Evolutionary conservation across 2,113 vertebrate species (phyloP).

Genomic region (Bubo scandiacus): DNA sequence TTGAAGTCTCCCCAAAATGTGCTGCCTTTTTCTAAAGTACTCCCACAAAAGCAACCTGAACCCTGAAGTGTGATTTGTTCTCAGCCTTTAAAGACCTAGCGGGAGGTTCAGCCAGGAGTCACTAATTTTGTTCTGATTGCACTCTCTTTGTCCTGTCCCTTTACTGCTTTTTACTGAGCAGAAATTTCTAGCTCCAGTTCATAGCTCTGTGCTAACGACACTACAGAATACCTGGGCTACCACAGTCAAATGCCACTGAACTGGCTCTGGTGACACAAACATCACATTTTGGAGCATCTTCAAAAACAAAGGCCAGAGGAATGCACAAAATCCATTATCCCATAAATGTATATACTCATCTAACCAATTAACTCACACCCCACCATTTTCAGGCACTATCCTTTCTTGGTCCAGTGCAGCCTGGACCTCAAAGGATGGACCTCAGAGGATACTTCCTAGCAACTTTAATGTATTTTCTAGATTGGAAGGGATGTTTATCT

Average conservation of each 20-base stretch:
- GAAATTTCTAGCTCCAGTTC: background rate
- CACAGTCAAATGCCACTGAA: background rate
- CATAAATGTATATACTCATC: fast-evolving
- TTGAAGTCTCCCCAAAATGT: background rate
- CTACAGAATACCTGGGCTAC: background rate
- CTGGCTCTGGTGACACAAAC: background rate
- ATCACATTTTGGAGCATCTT: background rate
- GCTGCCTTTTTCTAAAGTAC: background rate
- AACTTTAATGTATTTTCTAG: background rate
- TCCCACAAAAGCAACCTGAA: background rate
- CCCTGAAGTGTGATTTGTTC: background rate
- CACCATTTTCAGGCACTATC: background rate
- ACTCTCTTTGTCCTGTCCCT: background rate
- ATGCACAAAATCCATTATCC: background rate
- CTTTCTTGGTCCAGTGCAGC: background rate
- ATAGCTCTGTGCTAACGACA: background rate
- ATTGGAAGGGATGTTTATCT: background rate
- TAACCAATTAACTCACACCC: background rate
- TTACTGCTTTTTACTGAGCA: background rate
- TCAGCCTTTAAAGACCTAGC: background rate
- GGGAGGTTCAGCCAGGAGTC: background rate
- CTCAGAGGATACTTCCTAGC: background rate
- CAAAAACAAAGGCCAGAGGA: background rate
- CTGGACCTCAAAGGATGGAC: background rate
- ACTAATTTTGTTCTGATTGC: background rate